Percentiles rank a stretch among this genome's conserved stretches.
Evolutionary conservation across 2,888 invertebrate species (phyloP).

Genomic region (Rhogogaster chlorosoma): DNA sequence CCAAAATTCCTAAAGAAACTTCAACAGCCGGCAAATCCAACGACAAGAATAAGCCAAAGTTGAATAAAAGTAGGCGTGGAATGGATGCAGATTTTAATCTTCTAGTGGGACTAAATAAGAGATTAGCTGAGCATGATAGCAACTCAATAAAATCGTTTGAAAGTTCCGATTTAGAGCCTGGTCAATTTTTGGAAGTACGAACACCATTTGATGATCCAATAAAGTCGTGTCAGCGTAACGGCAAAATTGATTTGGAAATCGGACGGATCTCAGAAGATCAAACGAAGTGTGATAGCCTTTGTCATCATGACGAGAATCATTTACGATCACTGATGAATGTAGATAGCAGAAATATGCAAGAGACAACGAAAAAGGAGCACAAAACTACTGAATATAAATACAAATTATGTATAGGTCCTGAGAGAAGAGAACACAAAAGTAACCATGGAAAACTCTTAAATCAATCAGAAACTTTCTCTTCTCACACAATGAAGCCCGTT

Average conservation of each 20-base stretch:
- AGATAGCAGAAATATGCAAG: background rate
- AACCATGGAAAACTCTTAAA: background rate
- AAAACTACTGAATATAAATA: background rate
- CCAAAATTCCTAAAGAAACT: background rate
- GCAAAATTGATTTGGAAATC: background rate
- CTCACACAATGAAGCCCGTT: background rate
- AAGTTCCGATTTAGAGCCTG: slow-evolving; percentile 27
- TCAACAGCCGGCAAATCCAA: background rate
- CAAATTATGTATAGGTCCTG: background rate
- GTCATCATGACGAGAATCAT: background rate
- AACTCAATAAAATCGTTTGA: background rate
- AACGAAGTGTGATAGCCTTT: background rate
- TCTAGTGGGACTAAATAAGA: background rate
- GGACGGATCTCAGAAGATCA: background rate
- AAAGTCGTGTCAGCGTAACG: background rate
- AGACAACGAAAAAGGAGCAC: background rate
- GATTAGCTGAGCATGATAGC: background rate
- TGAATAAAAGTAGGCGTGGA: slow-evolving; percentile 23
- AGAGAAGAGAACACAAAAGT: background rate
- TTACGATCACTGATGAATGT: background rate
- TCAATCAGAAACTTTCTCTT: background rate
- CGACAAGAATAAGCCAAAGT: background rate
- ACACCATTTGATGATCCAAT: background rate
- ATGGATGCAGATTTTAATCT: background rate
- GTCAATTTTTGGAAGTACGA: slow-evolving; percentile 26